Base-by-base conservation (phyloP, 1,140 invertebrate genomes). In the Drosophila athabasca region DNA sequence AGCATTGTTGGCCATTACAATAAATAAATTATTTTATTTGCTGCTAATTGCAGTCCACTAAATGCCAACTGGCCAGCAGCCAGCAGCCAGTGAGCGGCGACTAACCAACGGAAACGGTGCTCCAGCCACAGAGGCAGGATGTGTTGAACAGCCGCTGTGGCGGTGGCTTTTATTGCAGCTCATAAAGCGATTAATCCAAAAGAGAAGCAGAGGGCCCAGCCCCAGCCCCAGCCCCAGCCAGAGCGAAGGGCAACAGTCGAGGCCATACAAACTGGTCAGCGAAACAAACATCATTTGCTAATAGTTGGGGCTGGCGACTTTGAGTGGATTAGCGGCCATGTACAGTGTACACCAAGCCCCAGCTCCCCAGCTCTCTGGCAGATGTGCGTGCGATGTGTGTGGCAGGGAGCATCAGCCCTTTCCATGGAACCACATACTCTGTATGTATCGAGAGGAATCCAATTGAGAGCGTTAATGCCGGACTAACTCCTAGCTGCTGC, bases 1-100 rank as follows among this genome's bases (percentile, higher is more conserved):
- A 70, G 62, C 66, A 79, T 55, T 76, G 74, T 57, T 48, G 69
- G 58, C 78, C 73, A 85, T 85, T 81, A 75, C 77, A 81, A 87
- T 88, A 83, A 83, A 83, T 88, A 88, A 88, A 88, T 88, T 88
- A 88, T 88, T 88, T 88, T 88, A 88, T 88, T 88, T 88, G 79
- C 83, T 88, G 83, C 83, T 88, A 88, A 88, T 88, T 88, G 83
- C 83, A 88, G 84, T 88, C 76, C 79, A 77, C 79, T 67, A 79
- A 80, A 82, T 68, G 70, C 64, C 74, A 81, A 49, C 64, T 5
- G 35, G 35, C 0, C 35, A 13, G 35, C 11, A 39, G 35, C 68
- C 77, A 81, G 52, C 64, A 31, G 29, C 6, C 29, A 31, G 29
- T 1, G 17, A 31, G 3, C 31, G 8, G 31, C 3, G 31, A 31